Conservation (phyloP, 37 sponge, comb jelly and placozoan genomes). For the Haliclona indistincta region DNA sequence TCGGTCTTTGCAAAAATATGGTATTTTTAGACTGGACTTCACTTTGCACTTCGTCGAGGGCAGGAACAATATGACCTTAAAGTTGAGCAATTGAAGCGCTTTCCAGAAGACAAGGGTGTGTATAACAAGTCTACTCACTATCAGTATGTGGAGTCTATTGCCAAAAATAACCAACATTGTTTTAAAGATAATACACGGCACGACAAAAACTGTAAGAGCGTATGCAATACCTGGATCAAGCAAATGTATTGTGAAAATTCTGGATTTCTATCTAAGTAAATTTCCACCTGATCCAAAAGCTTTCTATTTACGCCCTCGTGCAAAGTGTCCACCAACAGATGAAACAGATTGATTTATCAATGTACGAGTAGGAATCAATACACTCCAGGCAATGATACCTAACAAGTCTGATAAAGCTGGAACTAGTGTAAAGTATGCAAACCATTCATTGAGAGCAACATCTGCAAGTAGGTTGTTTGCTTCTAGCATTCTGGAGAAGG, state of each 20-base stretch:
- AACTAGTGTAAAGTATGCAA: background rate
- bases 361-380: constrained; percentile 17
- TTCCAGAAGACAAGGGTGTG: background rate
- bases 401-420: constrained; percentile 5
- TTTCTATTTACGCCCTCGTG: background rate
- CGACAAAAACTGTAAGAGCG: too few species aligned
- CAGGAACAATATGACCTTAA: constrained; percentile 19
- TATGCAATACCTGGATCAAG: background rate
- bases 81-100: background rate
- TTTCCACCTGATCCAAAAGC: background rate
- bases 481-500: background rate
- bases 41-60: constrained; percentile 5
- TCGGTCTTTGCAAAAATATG: constrained; percentile 3
- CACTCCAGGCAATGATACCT: background rate
- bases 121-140: constrained; percentile 2
- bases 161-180: background rate
- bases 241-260: background rate
- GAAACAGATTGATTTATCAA: constrained; percentile 35
- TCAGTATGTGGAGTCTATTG: background rate
- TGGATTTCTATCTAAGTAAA: constrained; percentile 2
- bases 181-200: too few species aligned
- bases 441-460: background rate
- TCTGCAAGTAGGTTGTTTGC: too few species aligned
- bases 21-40: constrained; percentile 21
- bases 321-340: too few species aligned